Evolutionary conservation across 2,797 vertebrate genomes (phyloP), one percentile per base, ranked within the genome.

Genomic region (Todus mexicanus): DNA sequence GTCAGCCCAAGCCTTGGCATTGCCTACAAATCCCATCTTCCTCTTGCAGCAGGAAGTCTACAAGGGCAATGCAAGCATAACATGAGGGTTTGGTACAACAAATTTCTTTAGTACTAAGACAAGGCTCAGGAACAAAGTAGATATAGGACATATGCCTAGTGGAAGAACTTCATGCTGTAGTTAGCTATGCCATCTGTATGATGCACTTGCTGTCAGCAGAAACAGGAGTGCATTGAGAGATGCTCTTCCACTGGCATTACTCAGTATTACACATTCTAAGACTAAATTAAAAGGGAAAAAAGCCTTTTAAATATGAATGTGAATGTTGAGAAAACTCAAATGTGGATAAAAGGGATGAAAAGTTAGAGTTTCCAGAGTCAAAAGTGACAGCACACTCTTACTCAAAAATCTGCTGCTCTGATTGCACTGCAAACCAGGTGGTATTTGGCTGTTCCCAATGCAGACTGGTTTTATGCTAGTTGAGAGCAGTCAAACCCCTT

Each of bases 401-500:
- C 20, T 96, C 20, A 85, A 89, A 92, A 92, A 63, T 35, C 54
- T 86, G 38, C n/a, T 65, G 12, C 25, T 80, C 56, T 48, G 38
- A 66, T 66, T 88, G 90, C 59, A 26, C 5, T 82, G 48, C 65
- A 87, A 60, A 84, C 27, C 8, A 22, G 40, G 57, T 23, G 51
- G 45, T 40, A 64, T 53, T 76, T 71, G 35, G 27, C 68, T 60
- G 26, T 54, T 93, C 33, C 69, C 82, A 74, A 6, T 18, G 43
- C 23, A 81, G 74, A 79, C 7, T 59, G 8, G 48, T 85, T 95
- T 95, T 92, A 85, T 29, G 14, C 25, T 85, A 77, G 69, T 66
- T 84, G 38, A 78, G 82, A 92, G 66, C 22, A 91, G 69, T 66
- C 78, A 95, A 85, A 80, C 45, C 76, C 54, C 73, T 94, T 70